Base-by-base conservation (phyloP, 2,113 vertebrate genomes). In the Microtus oregoni region DNA sequence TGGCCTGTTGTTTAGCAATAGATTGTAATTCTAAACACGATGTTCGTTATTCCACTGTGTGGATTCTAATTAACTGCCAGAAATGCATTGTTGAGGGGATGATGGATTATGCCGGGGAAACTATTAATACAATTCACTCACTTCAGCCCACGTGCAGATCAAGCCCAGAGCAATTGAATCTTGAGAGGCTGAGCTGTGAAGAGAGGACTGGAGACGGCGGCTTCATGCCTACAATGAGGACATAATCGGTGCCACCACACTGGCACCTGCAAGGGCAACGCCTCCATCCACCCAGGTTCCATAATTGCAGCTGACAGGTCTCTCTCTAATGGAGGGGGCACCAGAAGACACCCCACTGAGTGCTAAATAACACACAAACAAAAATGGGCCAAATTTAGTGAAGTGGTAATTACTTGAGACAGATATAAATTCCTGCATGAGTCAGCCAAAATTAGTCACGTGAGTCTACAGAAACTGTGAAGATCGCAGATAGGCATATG, bases 61-160 rank as follows among this genome's bases (percentile, higher is more conserved):
- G 98, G 98, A 98, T 98, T 98, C 99, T 99, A 99, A 99, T 99
- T 99, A 99, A 99, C 98, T 99, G 99, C 99, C 99, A 99, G 98
- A 98, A 98, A 98, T 97, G 98, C 98, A 98, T 98, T 97, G 98
- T 98, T 98, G 98, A 98, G 97, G 95, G 98, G 94, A 99, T 99
- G 99, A 99, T 98, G 98, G 99, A 99, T 99, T 98, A 98, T 98
- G 98, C 96, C 92, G 68, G 95, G 97, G 97, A 98, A 98, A 97
- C 98, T 98, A 98, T 98, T 99, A 99, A 99, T 99, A 98, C 98
- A 98, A 97, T 94, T 97, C 97, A 95, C 98, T 99, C 97, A 96
- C 98, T 97, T 97, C 97, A 98, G 98, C 95, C 95, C 96, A 92
- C 67, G 94, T 94, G 97, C 91, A 95, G 97, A 95, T 91, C 91